phyloP scores from a whole-genome alignment of 30 jellyfish, hydroid and myxozoan species.

The Pseudorhiza aurosa region DNA sequence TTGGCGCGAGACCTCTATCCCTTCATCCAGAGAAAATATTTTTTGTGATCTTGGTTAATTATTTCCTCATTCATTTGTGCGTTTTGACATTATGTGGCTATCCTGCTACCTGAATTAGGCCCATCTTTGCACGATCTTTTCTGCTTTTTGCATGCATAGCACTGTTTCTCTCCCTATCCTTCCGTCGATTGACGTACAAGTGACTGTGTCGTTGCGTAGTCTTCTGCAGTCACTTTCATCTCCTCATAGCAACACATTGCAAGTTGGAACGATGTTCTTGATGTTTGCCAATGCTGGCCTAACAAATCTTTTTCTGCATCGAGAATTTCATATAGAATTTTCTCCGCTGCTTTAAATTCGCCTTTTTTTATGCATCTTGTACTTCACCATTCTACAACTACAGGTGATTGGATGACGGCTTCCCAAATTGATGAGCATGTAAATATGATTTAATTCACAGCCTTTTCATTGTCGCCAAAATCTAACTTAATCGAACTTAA shows the following conservation, averaged over 20 bases:
- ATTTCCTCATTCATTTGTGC: too few relatives aligned
- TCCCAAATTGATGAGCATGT: constrained; percentile 10
- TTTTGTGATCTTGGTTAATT: too few relatives aligned
- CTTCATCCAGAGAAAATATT: not conserved
- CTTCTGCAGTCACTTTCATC: not conserved
- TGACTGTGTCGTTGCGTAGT: too few relatives aligned
- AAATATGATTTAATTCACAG: too few relatives aligned
- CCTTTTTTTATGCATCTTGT: constrained; percentile 1
- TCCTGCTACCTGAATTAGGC: too few relatives aligned
- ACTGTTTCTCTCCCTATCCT: too few relatives aligned
- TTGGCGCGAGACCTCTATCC: not conserved
- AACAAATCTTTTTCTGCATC: constrained; percentile 38
- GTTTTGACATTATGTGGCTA: too few relatives aligned
- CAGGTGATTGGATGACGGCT: constrained; percentile 43
- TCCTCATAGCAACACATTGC: constrained; percentile 17
- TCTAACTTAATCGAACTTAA: too few relatives aligned
- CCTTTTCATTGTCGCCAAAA: too few relatives aligned
- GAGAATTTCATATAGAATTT: constrained; percentile 2
- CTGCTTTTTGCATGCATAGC: too few relatives aligned
- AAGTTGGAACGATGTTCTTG: constrained; percentile 34
- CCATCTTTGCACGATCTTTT: too few relatives aligned
- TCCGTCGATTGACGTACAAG: too few relatives aligned
- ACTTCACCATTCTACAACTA: not conserved
- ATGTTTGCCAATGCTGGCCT: constrained; percentile 48
- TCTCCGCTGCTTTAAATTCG: constrained; percentile 17